Evolutionary conservation across 2,888 invertebrate genomes (phyloP).

Genomic region (Microctonus brassicae): DNA sequence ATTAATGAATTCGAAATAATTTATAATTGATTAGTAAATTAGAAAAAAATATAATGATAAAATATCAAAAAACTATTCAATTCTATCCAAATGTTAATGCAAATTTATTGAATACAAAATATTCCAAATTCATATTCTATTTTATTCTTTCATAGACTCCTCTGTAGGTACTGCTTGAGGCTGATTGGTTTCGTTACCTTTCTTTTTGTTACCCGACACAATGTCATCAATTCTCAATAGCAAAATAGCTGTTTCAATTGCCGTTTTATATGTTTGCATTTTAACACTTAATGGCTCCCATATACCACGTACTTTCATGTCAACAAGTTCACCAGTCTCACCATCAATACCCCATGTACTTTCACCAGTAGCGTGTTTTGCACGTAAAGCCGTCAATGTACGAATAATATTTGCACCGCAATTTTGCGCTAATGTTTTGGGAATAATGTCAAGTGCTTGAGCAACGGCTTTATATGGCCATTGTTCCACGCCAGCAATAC

Average conservation of each 20-base stretch:
- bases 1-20: neutral
- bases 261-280: constrained; percentile 89
- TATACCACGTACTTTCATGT: constrained; percentile 89
- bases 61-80: constrained; percentile 6
- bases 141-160: constrained; percentile 73
- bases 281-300: constrained; percentile 99
- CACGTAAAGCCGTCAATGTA: constrained; percentile 92
- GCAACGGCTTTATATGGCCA: constrained; percentile 97
- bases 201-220: constrained; percentile 97
- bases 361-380: constrained; percentile 86
- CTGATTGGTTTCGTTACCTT: constrained; percentile 73
- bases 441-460: constrained; percentile 96
- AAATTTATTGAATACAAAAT: neutral
- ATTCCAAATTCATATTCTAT: neutral
- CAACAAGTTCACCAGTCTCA: constrained; percentile 90
- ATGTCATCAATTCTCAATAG: constrained; percentile 98
- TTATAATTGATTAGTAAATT: neutral
- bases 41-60: constrained; percentile 25
- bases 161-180: constrained; percentile 73
- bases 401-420: constrained; percentile 98
- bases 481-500: constrained; percentile 80
- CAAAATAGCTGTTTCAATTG: constrained; percentile 92
- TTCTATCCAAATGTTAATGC: neutral
- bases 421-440: constrained; percentile 96
- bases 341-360: constrained; percentile 94